phyloP scores from a whole-genome alignment of 2,113 vertebrate species.

The Dascyllus trimaculatus region DNA sequence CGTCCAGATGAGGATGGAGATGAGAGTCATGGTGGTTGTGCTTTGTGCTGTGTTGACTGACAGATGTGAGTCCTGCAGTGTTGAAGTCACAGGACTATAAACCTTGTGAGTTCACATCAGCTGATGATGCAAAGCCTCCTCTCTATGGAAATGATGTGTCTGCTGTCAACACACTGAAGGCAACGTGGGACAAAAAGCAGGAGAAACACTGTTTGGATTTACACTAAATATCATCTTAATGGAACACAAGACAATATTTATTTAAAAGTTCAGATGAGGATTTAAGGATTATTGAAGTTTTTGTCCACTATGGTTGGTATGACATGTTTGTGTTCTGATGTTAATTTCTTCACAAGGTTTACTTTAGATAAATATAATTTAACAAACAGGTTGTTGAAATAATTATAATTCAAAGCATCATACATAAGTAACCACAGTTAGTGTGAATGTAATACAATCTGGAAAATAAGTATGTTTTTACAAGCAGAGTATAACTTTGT shows the following conservation, averaged over 20 bases:
- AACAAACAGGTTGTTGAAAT: too few relatives aligned
- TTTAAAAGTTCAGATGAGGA: too few relatives aligned
- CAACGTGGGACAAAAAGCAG: background rate
- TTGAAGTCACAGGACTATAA: slow-evolving; percentile 66
- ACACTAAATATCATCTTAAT: background rate
- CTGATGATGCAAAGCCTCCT: slow-evolving; percentile 56
- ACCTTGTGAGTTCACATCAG: slow-evolving; percentile 57
- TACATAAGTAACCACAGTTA: too few relatives aligned
- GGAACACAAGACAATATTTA: background rate
- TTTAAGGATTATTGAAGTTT: too few relatives aligned
- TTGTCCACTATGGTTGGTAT: too few relatives aligned
- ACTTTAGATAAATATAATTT: too few relatives aligned
- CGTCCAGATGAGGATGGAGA: slow-evolving; percentile 54
- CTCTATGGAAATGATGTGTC: slow-evolving; percentile 49
- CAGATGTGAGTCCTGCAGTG: slow-evolving; percentile 52
- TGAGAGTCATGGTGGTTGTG: slow-evolving; percentile 63
- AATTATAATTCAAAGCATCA: too few relatives aligned
- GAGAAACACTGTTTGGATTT: background rate
- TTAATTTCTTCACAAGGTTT: too few relatives aligned
- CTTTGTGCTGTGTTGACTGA: slow-evolving; percentile 41
- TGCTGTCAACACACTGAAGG: slow-evolving; percentile 19
- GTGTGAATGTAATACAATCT: too few relatives aligned
- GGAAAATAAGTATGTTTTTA: too few relatives aligned
- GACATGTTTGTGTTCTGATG: too few relatives aligned
- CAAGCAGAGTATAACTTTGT: too few relatives aligned